Conservation (phyloP, 2,888 invertebrate genomes). For the Patella caerulea region DNA sequence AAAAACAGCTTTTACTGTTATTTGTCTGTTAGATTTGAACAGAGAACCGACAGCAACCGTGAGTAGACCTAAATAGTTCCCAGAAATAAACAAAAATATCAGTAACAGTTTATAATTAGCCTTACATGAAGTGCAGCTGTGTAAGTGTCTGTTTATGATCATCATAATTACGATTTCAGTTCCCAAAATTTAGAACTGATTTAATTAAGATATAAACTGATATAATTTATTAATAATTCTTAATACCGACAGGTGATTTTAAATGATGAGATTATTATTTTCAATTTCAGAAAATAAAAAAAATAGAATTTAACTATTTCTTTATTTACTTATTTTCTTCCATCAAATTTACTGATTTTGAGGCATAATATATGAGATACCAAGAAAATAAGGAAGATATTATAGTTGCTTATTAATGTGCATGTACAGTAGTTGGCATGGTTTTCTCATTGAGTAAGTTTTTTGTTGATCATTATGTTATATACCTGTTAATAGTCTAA, state of each 20-base stretch:
- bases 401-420: too few species aligned
- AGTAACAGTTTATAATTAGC: conserved; percentile 5
- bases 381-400: too few species aligned
- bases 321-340: not conserved
- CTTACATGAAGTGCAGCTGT: not conserved
- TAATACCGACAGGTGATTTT: not conserved
- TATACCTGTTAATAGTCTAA: too few species aligned
- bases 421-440: too few species aligned
- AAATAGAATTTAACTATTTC: not conserved
- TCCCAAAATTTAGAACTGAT: too few species aligned
- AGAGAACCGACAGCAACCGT: conserved; percentile 49
- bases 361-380: not conserved
- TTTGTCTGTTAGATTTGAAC: conserved; percentile 87
- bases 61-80: conserved; percentile 21
- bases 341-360: not conserved
- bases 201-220: too few species aligned
- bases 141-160: too few species aligned
- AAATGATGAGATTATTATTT: conserved; percentile 5
- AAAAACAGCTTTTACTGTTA: conserved; percentile 85
- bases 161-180: too few species aligned
- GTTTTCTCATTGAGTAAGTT: too few species aligned
- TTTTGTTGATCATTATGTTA: too few species aligned
- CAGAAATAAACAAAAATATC: not conserved
- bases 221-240: not conserved
- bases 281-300: conserved; percentile 15